Base-by-base conservation (phyloP, 1,140 invertebrate species). In the Phymorhynchus buccinoides region DNA sequence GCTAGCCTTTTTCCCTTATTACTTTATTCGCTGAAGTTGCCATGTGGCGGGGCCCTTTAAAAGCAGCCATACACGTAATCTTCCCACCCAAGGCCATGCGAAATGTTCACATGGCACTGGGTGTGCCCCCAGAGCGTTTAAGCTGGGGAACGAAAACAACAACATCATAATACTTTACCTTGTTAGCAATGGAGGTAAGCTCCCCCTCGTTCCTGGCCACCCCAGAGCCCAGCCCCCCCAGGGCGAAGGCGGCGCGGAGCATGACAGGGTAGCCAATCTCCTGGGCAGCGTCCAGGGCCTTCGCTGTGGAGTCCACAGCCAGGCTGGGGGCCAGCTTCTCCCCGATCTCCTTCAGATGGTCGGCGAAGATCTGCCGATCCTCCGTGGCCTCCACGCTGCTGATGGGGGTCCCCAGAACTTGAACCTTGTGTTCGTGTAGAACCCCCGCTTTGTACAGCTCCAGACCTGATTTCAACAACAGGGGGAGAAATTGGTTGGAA, bases 161-260 rank as follows among this genome's bases (percentile, higher is more conserved):
- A n/a, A n/a, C n/a, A n/a, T n/a, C n/a, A n/a, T n/a, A n/a, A n/a
- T n/a, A n/a, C n/a, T n/a, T n/a, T 71, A 85, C 84, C 56, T 84
- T 87, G 75, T 85, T 56, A 18, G 86, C 77, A 84, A 86, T 86
- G 44, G 66, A 12, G 30, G 81, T 44, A 14, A 91, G 83, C 42
- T 87, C 79, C 18, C 44, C 56, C 41, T 86, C 68, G 73, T 89
- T 85, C 4, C 85, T 68, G 66, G 98, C 98, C 94, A 99, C 99
- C 3, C 98, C 98, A 0, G 98, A 99, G 9, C 98, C 98, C 41
- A 99, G 93, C 1, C 98, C 98, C 30, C 98, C 98, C 0, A 99
- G 94, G 3, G 98, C 98, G 94, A 97, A 99, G 0, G 98, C 98
- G 27, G 98, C 97, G 39, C 98, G 93, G 0, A 97, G 96, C 95